Evolutionary conservation across 2,797 vertebrate genomes (phyloP).

Genomic region (Cygnus olor): DNA sequence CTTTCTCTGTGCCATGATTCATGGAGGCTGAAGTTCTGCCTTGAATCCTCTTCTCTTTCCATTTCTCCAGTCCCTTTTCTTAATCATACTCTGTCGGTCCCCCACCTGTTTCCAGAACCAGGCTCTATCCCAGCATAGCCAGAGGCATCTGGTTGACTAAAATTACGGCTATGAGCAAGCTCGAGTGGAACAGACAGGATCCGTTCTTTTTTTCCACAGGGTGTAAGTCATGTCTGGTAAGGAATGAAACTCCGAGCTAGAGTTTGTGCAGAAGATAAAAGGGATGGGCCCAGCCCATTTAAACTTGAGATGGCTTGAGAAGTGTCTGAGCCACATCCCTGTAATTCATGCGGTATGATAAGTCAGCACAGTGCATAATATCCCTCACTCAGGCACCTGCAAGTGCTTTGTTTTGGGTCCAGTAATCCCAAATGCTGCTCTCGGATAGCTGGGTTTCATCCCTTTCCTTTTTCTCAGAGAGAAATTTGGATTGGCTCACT

Average conservation of each 20-base stretch:
- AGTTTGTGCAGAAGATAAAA: slow-evolving; percentile 61
- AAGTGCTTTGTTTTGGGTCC: slow-evolving; percentile 43
- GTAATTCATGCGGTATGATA: slow-evolving; percentile 28
- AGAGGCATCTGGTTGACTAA: slow-evolving; percentile 10
- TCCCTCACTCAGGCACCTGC: slow-evolving; percentile 49
- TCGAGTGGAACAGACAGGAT: slow-evolving; percentile 22
- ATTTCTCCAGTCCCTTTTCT: neutral
- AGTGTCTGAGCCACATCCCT: slow-evolving; percentile 57
- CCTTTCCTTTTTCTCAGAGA: slow-evolving; percentile 28
- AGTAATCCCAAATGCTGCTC: slow-evolving; percentile 10
- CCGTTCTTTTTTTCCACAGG: slow-evolving; percentile 46
- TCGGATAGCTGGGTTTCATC: slow-evolving; percentile 62
- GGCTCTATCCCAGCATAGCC: neutral
- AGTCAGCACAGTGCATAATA: slow-evolving; percentile 13
- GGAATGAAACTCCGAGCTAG: neutral
- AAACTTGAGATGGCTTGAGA: slow-evolving; percentile 54
- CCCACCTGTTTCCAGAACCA: slow-evolving; percentile 22
- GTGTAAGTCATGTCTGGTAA: slow-evolving; percentile 26
- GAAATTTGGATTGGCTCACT: slow-evolving; percentile 34
- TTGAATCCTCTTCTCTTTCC: neutral
- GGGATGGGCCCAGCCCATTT: slow-evolving; percentile 29
- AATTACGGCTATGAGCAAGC: slow-evolving; percentile 19
- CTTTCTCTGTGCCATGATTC: accelerated
- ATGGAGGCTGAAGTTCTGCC: neutral
- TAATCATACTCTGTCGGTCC: neutral